Base-by-base conservation (phyloP, 2,888 invertebrate species). In the Mythimna loreyi region DNA sequence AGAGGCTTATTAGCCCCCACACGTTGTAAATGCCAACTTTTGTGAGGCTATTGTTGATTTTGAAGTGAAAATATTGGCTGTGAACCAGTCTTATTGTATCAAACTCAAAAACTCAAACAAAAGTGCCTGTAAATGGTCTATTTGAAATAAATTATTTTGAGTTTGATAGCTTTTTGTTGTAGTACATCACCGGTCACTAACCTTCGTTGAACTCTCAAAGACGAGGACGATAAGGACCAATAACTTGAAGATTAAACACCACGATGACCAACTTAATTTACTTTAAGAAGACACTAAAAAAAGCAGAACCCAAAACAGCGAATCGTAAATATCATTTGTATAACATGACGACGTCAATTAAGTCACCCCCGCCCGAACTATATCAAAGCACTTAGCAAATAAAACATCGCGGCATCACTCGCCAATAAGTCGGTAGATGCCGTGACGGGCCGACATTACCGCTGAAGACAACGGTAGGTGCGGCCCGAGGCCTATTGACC, bases 401-500 rank as follows among this genome's bases (percentile, higher is more conserved):
- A 94, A 93, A 94, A 94, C 93, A 93, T 87, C 85, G 80, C 71
- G 76, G 82, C 84, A 81, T 83, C 85, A 79, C 82, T 84, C 88
- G 86, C 89, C 90, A 89, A 92, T 92, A 93, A 92, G 90, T 91
- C 93, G 92, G 89, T 89, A 91, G 93, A 92, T 94, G 92, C 92
- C 95, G 95, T 96, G 95, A 89, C 93, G 90, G 86, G 75, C 85
- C 85, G 87, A 91, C 95, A 94, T 96, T 94, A 94, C 91, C 83
- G 83, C 85, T 85, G 91, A 92, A 94, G 93, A 94, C 93, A 92
- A 90, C 90, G 81, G 91, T 88, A 93, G 94, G 94, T 92, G 94
- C 94, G 94, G 92, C 92, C 85, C 89, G 88, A 84, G 89, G 89
- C 93, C 93, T 94, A 92, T 93, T 94, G 94, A 93, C 95, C 94